Evolutionary conservation across 2,888 invertebrate species (phyloP).

Genomic region (Alviniconcha strummeri): DNA sequence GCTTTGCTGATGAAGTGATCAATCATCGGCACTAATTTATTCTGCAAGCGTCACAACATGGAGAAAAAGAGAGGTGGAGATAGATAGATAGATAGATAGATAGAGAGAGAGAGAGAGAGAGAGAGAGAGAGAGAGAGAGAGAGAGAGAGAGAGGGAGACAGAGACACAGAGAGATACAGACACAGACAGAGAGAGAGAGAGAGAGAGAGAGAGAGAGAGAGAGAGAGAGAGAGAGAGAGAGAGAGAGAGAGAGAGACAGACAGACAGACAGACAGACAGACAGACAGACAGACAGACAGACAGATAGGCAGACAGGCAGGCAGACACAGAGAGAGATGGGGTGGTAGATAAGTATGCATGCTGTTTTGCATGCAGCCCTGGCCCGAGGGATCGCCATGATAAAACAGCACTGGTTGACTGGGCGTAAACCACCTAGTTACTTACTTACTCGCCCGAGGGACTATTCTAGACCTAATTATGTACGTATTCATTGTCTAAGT

Average conservation of each 20-base stretch:
- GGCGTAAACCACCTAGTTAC: too few species aligned
- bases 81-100: not conserved
- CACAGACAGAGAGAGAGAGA: slow-evolving; percentile 6
- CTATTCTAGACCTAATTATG: too few species aligned
- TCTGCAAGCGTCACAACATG: too few species aligned
- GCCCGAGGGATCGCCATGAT: too few species aligned
- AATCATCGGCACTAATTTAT: too few species aligned
- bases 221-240: not conserved
- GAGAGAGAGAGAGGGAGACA: slow-evolving; percentile 8
- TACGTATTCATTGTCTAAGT: too few species aligned
- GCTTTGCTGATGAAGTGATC: too few species aligned
- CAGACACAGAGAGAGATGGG: not conserved
- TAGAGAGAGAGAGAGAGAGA: not conserved
- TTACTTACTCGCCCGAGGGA: too few species aligned
- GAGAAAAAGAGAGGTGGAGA: not conserved
- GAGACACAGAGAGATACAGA: not conserved
- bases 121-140: not conserved
- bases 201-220: not conserved
- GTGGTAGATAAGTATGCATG: too few species aligned
- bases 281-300: not conserved
- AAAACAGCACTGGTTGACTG: too few species aligned
- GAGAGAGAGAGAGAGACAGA: slow-evolving; percentile 2
- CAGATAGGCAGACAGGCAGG: not conserved
- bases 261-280: slow-evolving; percentile 11
- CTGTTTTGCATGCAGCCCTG: too few species aligned